Evolutionary conservation across 2,797 vertebrate genomes (phyloP).

Genomic region (Coendou prehensilis): DNA sequence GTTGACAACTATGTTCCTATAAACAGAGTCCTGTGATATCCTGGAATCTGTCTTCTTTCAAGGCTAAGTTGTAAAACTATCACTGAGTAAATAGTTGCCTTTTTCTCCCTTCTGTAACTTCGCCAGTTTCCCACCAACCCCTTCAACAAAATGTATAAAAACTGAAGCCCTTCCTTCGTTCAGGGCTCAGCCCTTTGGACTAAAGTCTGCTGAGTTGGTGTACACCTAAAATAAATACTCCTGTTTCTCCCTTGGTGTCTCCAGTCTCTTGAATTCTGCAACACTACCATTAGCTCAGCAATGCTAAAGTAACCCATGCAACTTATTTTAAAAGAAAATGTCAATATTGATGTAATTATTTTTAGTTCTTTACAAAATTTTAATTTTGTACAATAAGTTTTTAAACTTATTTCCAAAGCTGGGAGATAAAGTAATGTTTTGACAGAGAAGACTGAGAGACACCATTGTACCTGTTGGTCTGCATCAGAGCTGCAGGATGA

Average conservation of each 20-base stretch:
- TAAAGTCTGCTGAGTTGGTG: neutral
- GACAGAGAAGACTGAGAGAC: neutral
- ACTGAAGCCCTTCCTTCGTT: neutral
- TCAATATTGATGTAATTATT: neutral
- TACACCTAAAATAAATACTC: neutral
- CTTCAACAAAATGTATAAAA: neutral
- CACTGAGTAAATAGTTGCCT: neutral
- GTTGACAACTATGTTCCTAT: neutral
- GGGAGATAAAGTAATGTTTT: neutral
- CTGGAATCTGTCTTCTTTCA: neutral
- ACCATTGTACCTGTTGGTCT: neutral
- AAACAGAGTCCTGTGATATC: neutral
- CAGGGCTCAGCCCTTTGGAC: neutral
- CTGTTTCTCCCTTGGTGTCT: neutral
- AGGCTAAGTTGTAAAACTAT: neutral
- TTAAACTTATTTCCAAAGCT: neutral
- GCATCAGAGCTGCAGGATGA: neutral
- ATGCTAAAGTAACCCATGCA: neutral
- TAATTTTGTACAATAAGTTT: neutral
- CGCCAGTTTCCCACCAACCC: neutral
- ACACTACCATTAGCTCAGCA: neutral
- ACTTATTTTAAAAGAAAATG: conserved; percentile 36
- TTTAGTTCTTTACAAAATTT: neutral
- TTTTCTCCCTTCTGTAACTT: neutral
- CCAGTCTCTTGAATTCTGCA: neutral